A percentile compares a stretch with the other conserved stretches of the same genome.
Conservation (phyloP, 2,797 vertebrate species). For the Australoheros facetus region DNA sequence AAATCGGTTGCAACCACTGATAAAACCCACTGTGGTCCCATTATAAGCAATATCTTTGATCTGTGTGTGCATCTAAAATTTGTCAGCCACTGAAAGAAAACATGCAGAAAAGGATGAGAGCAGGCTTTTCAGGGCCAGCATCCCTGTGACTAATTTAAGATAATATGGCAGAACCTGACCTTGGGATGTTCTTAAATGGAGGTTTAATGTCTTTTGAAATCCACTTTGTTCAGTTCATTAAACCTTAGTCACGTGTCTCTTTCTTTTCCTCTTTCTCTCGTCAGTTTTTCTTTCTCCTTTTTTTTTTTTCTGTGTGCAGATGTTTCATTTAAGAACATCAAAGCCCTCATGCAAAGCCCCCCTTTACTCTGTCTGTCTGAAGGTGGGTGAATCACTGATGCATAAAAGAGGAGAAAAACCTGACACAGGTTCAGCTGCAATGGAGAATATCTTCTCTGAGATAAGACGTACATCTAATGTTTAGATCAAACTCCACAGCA, state of each 20-base stretch:
- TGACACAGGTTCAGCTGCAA: constrained; percentile 2
- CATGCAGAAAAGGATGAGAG: constrained; percentile 26
- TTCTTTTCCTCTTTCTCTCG: background rate
- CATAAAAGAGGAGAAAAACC: background rate
- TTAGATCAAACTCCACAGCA: constrained; percentile 11
- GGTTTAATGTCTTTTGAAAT: constrained; percentile 51
- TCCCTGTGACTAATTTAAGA: constrained; percentile 32
- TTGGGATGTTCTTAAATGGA: constrained; percentile 60
- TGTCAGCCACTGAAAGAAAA: background rate
- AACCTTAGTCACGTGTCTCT: constrained; percentile 52
- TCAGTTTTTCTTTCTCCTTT: background rate
- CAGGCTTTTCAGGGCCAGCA: constrained; percentile 17
- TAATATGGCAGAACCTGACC: constrained; percentile 49
- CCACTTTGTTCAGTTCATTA: constrained; percentile 48
- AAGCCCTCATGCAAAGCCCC: background rate
- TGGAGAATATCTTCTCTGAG: constrained; percentile 2
- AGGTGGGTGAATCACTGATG: constrained; percentile 20
- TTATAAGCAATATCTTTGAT: constrained; percentile 41
- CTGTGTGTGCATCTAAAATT: constrained; percentile 11
- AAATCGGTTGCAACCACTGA: constrained; percentile 24
- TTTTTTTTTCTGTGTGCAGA: constrained; percentile 24
- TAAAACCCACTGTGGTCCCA: constrained; percentile 17
- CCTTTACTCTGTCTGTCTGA: constrained; percentile 20
- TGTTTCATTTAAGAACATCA: constrained; percentile 64
- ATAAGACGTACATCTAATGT: constrained; percentile 45